Evolutionary conservation across 1,140 invertebrate species (phyloP).

Genomic region (Drosophila littoralis): DNA sequence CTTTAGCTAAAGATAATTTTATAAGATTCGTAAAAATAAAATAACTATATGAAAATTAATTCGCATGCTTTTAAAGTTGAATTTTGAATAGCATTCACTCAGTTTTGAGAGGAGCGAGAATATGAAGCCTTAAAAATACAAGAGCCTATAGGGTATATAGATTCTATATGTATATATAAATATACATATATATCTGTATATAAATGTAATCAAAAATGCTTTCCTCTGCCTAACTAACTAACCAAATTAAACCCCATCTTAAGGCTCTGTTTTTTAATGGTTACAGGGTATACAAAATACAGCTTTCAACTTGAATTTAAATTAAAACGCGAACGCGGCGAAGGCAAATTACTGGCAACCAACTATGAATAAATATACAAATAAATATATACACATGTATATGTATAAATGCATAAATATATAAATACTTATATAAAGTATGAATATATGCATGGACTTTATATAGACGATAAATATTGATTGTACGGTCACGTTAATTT

Average conservation of each 20-base stretch:
- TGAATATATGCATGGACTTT: constrained; percentile 35
- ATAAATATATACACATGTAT: constrained; percentile 19
- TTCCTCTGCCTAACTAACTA: no score
- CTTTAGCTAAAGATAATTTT: no score
- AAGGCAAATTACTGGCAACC: constrained; percentile 62
- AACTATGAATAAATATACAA: constrained; percentile 31
- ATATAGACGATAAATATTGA: constrained; percentile 76
- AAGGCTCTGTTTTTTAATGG: neutral
- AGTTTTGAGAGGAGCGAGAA: no score
- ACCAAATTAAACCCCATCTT: neutral
- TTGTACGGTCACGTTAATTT: constrained; percentile 74
- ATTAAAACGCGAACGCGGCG: constrained; percentile 72
- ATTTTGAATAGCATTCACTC: no score
- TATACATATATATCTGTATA: no score
- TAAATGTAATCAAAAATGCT: no score
- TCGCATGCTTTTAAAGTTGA: no score
- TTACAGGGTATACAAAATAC: constrained; percentile 27
- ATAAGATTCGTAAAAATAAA: no score
- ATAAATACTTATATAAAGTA: constrained; percentile 22
- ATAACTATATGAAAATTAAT: no score
- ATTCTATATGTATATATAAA: no score
- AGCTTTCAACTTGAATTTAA: constrained; percentile 77
- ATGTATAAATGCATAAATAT: constrained; percentile 26
- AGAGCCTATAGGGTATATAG: no score
- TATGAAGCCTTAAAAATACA: no score